These are phyloP conservation scores for Gnathonemus echidnorhynchus DNA, from an alignment of 2,113 vertebrate species.

Conservation along the genomic window DNA sequence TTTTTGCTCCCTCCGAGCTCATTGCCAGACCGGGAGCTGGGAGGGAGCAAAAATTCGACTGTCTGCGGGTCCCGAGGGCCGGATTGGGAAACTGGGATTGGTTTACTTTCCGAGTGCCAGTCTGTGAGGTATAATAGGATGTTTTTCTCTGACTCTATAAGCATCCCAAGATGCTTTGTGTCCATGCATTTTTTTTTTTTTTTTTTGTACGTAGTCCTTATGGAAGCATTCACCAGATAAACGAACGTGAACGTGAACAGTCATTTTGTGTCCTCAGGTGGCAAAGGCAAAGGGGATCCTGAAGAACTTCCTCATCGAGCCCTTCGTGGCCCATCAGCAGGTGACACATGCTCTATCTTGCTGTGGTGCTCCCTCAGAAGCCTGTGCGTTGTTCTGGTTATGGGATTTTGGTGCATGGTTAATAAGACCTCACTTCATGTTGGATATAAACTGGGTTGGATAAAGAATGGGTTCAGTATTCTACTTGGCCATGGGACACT, in stretches of 20 bases:
- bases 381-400: background rate
- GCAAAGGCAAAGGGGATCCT: slow-evolving; percentile 86
- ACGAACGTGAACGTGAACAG: background rate
- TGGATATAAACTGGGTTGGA: background rate
- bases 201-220: background rate
- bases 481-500: background rate
- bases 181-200: background rate
- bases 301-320: slow-evolving; percentile 95
- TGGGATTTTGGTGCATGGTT: background rate
- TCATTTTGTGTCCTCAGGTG: slow-evolving; percentile 59
- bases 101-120: background rate
- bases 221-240: background rate
- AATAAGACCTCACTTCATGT: background rate
- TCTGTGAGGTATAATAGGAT: background rate
- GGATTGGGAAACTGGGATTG: background rate
- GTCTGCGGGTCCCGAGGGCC: background rate
- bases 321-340: slow-evolving; percentile 88
- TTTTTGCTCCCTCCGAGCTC: background rate
- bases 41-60: background rate
- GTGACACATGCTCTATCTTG: slow-evolving; percentile 46
- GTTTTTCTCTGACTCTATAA: background rate
- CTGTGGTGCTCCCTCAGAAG: slow-evolving; percentile 31
- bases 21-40: background rate
- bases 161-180: background rate
- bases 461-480: background rate